Conservation (phyloP, 2,888 invertebrate species). For the Drosophila borborema region DNA sequence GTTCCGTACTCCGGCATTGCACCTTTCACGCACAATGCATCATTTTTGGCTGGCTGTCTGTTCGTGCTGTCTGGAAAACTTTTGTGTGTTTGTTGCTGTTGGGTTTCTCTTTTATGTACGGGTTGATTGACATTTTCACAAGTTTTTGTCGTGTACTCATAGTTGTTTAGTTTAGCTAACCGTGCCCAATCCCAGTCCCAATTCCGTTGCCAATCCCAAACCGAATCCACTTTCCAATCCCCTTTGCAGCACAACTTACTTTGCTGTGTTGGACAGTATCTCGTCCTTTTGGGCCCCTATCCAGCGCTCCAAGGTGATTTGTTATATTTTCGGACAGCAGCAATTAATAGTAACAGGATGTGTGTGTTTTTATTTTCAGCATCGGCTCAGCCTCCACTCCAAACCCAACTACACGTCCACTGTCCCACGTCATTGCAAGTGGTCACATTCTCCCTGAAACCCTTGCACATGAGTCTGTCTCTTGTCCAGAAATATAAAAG, state of each 20-base stretch:
- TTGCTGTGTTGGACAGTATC: conserved; percentile 44
- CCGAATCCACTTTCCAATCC: conserved; percentile 26
- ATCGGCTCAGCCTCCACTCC: conserved; percentile 17
- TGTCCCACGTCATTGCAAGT: conserved; percentile 50
- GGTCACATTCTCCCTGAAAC: conserved; percentile 13
- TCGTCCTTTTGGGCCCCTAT: conserved; percentile 72
- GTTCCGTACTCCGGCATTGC: conserved; percentile 52
- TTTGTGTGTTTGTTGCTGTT: conserved; percentile 57
- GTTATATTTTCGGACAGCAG: conserved; percentile 83
- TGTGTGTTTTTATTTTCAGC: conserved; percentile 14
- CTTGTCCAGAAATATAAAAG: not conserved
- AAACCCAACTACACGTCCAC: conserved; percentile 11
- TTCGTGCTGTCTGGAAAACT: conserved; percentile 61
- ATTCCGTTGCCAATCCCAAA: conserved; percentile 1
- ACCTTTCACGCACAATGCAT: conserved; percentile 81
- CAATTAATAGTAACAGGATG: conserved; percentile 82
- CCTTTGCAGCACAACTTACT: conserved; percentile 33
- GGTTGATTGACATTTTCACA: conserved; percentile 83
- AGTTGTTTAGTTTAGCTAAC: conserved; percentile 49
- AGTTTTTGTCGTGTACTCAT: conserved; percentile 72
- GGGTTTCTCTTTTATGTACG: conserved; percentile 47
- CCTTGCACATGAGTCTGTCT: not conserved
- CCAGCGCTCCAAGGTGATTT: conserved; percentile 76
- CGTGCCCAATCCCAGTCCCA: conserved; percentile 40
- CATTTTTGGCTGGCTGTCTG: conserved; percentile 71